These are phyloP conservation scores for Calidris pygmaea DNA, from an alignment of 2,113 vertebrate genomes.

Conservation along the genomic window DNA sequence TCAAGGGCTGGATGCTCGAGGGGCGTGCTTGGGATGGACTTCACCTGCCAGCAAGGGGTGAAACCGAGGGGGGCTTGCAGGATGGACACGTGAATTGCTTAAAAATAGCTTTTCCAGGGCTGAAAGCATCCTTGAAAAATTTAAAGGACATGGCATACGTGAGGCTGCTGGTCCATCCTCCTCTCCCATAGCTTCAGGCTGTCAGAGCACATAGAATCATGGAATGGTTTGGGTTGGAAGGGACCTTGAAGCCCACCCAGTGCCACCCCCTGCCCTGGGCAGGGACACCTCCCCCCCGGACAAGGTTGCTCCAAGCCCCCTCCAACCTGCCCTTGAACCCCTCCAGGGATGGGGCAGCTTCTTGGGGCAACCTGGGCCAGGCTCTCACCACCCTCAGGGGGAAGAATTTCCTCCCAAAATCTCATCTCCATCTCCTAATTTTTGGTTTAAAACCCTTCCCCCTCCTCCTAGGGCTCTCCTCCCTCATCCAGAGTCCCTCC, in stretches of 20 bases:
- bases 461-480: background rate
- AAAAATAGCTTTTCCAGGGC: background rate
- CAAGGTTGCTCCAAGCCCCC: background rate
- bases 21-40: background rate
- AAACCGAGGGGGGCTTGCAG: background rate
- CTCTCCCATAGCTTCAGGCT: too few species aligned
- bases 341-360: background rate
- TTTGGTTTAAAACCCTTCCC: background rate
- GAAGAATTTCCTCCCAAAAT: background rate
- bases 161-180: background rate
- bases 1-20: background rate
- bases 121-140: background rate
- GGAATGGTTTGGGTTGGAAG: background rate
- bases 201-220: too few species aligned
- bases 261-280: background rate
- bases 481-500: background rate
- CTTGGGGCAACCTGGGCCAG: background rate
- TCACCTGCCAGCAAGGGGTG: background rate
- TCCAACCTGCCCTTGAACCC: background rate
- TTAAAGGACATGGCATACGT: fast-evolving
- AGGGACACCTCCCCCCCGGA: background rate
- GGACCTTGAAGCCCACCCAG: background rate
- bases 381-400: background rate
- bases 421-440: background rate
- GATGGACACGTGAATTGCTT: background rate